Evolutionary conservation across 2,888 invertebrate species (phyloP).

Genomic region (Phlogophora meticulosa): DNA sequence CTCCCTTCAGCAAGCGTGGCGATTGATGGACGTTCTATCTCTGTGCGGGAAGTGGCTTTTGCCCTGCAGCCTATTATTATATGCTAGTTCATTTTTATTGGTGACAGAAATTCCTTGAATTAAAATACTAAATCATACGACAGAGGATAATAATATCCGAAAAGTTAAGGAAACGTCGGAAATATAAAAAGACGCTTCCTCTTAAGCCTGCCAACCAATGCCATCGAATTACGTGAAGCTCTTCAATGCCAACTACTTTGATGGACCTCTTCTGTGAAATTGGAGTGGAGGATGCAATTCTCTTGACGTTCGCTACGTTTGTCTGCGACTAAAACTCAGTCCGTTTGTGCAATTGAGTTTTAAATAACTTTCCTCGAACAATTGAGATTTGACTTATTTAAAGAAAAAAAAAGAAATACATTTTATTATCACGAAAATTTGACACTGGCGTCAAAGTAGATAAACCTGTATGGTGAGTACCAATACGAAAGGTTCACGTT

Average conservation of each 20-base stretch:
- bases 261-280: slow-evolving; percentile 26
- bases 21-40: too few species aligned
- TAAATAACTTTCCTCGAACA: background rate
- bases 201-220: slow-evolving; percentile 1
- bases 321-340: background rate
- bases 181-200: background rate
- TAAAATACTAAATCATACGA: background rate
- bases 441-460: too few species aligned
- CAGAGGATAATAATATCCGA: background rate
- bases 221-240: slow-evolving; percentile 15
- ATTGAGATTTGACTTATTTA: background rate
- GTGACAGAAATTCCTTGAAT: too few species aligned
- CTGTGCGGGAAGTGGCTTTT: too few species aligned
- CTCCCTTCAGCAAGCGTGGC: too few species aligned
- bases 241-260: slow-evolving; percentile 27
- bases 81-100: too few species aligned
- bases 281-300: slow-evolving; percentile 19
- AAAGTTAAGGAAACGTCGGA: background rate
- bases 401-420: too few species aligned
- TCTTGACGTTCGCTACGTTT: slow-evolving; percentile 11
- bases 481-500: too few species aligned
- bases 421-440: too few species aligned
- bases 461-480: too few species aligned
- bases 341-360: background rate
- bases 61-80: too few species aligned